Evolutionary conservation across 2,113 vertebrate genomes (phyloP).

Genomic region (Camelus dromedarius): DNA sequence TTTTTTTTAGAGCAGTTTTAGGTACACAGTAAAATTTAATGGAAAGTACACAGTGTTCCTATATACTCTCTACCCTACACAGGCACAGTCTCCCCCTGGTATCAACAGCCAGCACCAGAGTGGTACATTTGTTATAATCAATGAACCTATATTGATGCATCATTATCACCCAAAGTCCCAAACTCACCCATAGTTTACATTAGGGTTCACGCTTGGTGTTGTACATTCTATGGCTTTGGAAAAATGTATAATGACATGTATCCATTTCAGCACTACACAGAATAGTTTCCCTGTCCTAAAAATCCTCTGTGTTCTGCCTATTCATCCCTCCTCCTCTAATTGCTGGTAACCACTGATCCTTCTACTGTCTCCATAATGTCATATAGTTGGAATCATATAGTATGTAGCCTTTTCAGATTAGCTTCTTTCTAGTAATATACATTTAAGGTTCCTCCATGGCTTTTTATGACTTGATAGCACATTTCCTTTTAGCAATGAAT

Average conservation of each 20-base stretch:
- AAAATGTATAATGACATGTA: not conserved
- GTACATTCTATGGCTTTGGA: not conserved
- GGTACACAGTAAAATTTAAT: not conserved
- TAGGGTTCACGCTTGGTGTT: not conserved
- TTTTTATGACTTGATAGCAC: not conserved
- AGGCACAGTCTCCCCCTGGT: not conserved
- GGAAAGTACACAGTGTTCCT: not conserved
- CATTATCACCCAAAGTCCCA: not conserved
- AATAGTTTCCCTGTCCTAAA: not conserved
- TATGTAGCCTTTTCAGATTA: not conserved
- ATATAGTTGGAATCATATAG: not conserved
- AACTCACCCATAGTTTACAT: not conserved
- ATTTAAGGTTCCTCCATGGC: not conserved
- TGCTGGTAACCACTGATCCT: not conserved
- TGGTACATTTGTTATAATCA: not conserved
- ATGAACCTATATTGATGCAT: not conserved
- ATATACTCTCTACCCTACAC: not conserved
- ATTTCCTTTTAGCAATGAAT: not conserved
- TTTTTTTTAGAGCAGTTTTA: conserved; percentile 6
- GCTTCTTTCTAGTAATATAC: not conserved
- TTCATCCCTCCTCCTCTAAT: not conserved
- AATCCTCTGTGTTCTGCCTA: not conserved
- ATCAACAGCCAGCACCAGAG: not conserved
- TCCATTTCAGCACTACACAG: not conserved
- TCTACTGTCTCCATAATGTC: not conserved